phyloP scores from a whole-genome alignment of 1,140 invertebrate genomes.

The Antheraea pernyi region DNA sequence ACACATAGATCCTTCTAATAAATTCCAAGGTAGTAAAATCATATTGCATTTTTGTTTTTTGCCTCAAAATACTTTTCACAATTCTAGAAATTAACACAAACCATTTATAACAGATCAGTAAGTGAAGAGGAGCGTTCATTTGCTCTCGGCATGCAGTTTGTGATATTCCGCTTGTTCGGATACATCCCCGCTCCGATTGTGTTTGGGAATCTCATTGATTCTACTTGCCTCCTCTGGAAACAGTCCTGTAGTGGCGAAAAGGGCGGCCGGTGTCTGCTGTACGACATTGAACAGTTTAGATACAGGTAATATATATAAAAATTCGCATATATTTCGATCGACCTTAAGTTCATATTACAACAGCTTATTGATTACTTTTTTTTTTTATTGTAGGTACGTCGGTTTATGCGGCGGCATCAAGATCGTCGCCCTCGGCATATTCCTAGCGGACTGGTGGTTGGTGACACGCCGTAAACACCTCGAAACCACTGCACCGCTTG shows the following conservation, averaged over 20 bases:
- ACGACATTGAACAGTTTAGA: slow-evolving; percentile 96
- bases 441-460: slow-evolving; percentile 93
- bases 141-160: slow-evolving; percentile 97
- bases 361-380: background rate
- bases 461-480: slow-evolving; percentile 88
- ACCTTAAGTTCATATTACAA: background rate
- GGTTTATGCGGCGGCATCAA: slow-evolving; percentile 95
- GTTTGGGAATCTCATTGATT: slow-evolving; percentile 97
- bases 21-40: too few relatives aligned
- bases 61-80: too few relatives aligned
- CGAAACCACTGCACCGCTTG: slow-evolving; percentile 86
- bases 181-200: slow-evolving; percentile 97
- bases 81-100: background rate
- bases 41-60: too few relatives aligned
- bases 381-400: slow-evolving; percentile 84
- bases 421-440: slow-evolving; percentile 91
- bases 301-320: slow-evolving; percentile 83
- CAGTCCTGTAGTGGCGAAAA: slow-evolving; percentile 91
- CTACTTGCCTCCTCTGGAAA: slow-evolving; percentile 96
- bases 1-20: too few relatives aligned
- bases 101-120: slow-evolving; percentile 85
- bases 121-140: slow-evolving; percentile 95
- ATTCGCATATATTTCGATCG: background rate
- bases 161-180: slow-evolving; percentile 95
- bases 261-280: slow-evolving; percentile 93